These are phyloP conservation scores for Torymus auratus DNA, from an alignment of 2,888 invertebrate genomes.

Conservation along the genomic window DNA sequence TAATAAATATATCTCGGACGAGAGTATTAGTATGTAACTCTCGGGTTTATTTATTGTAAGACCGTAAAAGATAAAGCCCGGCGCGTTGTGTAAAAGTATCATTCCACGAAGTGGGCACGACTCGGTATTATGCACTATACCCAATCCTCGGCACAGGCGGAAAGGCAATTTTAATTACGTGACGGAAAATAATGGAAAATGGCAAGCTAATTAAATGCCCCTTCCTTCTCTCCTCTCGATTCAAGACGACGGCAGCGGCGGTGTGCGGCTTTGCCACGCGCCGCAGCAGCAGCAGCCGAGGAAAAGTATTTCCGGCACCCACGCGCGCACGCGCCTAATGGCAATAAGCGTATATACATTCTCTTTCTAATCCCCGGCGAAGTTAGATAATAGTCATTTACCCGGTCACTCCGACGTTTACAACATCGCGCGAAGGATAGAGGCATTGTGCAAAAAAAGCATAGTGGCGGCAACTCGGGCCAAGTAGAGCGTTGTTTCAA, in stretches of 20 bases:
- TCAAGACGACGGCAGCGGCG: constrained; percentile 9
- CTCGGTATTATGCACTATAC: background rate
- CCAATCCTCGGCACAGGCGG: constrained; percentile 13
- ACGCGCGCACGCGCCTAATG: constrained; percentile 36
- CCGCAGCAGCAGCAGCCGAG: background rate
- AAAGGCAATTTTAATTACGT: constrained; percentile 41
- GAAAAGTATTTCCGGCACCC: constrained; percentile 58
- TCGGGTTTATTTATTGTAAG: too few species aligned
- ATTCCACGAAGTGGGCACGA: too few species aligned
- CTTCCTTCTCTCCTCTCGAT: constrained; percentile 18
- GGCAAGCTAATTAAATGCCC: constrained; percentile 37
- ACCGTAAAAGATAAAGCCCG: too few species aligned
- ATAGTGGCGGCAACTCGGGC: background rate
- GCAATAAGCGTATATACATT: constrained; percentile 49
- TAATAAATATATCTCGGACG: too few species aligned
- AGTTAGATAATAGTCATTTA: constrained; percentile 59
- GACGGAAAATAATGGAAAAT: constrained; percentile 47
- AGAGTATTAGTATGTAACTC: too few species aligned
- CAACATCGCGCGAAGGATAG: constrained; percentile 13
- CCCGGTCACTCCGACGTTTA: constrained; percentile 41
- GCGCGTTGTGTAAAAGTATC: too few species aligned
- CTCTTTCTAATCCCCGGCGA: constrained; percentile 50
- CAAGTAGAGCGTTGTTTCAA: constrained; percentile 34
- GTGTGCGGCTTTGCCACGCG: background rate
- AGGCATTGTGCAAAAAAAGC: constrained; percentile 27